These are phyloP conservation scores for Oncorhynchus keta DNA, from an alignment of 2,113 vertebrate genomes.

Conservation along the genomic window DNA sequence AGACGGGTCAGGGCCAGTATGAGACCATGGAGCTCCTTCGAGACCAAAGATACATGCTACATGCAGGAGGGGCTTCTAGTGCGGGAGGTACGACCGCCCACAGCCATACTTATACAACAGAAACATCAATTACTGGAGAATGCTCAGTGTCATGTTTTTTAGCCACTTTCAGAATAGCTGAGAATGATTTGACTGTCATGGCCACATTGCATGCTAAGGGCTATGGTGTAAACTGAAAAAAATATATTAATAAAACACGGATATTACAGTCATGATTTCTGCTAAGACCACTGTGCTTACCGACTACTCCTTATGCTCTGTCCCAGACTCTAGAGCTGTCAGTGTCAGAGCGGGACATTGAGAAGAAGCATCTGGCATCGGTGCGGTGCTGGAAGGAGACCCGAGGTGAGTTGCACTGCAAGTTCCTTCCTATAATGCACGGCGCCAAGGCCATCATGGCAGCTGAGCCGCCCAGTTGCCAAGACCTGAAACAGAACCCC, in stretches of 20 bases:
- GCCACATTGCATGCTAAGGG: no score
- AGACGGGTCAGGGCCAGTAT: constrained; percentile 88
- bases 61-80: constrained; percentile 90
- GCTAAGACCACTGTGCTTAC: no score
- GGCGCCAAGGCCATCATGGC: constrained; percentile 91
- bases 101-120: neutral
- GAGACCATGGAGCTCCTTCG: constrained; percentile 93
- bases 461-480: constrained; percentile 79
- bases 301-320: neutral
- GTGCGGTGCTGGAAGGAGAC: constrained; percentile 87
- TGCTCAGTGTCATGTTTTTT: neutral
- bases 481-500: constrained; percentile 80
- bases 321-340: constrained; percentile 84
- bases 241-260: no score
- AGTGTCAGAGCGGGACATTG: constrained; percentile 87
- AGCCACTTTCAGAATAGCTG: no score
- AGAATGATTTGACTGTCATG: neutral
- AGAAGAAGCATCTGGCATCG: constrained; percentile 89
- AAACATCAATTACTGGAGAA: neutral
- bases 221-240: no score
- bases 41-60: constrained; percentile 83
- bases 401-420: constrained; percentile 84
- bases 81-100: constrained; percentile 77
- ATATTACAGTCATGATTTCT: no score
- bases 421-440: constrained; percentile 87